Evolutionary conservation across 1,140 invertebrate species (phyloP).

Genomic region (Orius insidiosus): DNA sequence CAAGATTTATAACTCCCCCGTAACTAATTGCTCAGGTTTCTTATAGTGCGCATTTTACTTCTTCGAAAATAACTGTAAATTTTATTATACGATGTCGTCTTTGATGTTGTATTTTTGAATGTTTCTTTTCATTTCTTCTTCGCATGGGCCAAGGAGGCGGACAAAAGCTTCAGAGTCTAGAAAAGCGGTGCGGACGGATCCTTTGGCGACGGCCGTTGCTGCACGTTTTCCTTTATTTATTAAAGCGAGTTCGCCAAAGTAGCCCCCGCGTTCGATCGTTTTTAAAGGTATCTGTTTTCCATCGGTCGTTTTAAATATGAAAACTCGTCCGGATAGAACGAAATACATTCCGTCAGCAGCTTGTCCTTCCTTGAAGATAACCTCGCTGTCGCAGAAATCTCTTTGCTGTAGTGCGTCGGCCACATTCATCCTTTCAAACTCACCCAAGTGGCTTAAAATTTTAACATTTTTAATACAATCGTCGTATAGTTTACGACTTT

Average conservation of each 20-base stretch:
- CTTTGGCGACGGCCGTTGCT: conserved; percentile 74
- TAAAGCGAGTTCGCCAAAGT: conserved; percentile 88
- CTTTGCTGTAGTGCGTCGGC: conserved; percentile 80
- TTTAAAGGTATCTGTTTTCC: neutral
- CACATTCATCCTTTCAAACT: conserved; percentile 88
- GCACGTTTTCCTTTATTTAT: conserved; percentile 90
- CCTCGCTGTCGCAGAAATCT: conserved; percentile 50
- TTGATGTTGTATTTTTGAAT: too few relatives aligned
- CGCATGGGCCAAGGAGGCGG: conserved; percentile 87
- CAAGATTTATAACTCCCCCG: too few relatives aligned
- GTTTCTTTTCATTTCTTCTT: conserved; percentile 83
- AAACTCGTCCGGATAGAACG: conserved; percentile 74
- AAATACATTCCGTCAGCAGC: conserved; percentile 95
- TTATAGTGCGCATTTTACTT: too few relatives aligned
- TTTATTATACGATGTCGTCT: too few relatives aligned
- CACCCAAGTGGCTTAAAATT: conserved; percentile 43
- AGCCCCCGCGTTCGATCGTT: conserved; percentile 40
- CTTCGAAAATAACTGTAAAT: too few relatives aligned
- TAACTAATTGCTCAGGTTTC: too few relatives aligned
- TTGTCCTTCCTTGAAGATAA: conserved; percentile 84
- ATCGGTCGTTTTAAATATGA: conserved; percentile 20
- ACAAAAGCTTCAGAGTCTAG: conserved; percentile 95
- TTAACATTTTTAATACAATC: conserved; percentile 79
- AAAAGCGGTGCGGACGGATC: conserved; percentile 70
- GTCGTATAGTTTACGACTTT: conserved; percentile 93